A percentile compares a stretch with the other conserved stretches of the same genome.
Conservation (phyloP, 2,113 vertebrate genomes). For the Setophaga kirtlandii region DNA sequence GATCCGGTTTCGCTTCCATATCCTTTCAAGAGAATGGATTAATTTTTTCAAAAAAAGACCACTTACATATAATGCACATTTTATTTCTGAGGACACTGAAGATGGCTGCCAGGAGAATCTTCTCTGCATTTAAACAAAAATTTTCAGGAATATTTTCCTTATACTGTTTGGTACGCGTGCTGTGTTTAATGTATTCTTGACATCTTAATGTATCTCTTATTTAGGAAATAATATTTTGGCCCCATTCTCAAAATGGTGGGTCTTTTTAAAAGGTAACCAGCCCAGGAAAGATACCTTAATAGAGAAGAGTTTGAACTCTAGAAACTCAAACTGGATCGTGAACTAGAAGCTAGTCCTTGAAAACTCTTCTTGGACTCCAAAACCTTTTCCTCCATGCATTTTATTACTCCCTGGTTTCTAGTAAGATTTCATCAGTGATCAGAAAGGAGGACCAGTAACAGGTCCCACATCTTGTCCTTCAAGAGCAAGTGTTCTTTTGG, state of each 20-base stretch:
- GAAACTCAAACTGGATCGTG: background rate
- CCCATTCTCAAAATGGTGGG: background rate
- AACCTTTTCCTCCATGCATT: background rate
- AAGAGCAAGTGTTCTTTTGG: background rate
- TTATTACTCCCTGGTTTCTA: background rate
- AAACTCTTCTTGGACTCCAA: background rate
- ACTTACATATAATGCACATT: background rate
- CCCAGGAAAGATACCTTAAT: background rate
- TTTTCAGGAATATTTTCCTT: background rate
- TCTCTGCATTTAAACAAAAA: background rate
- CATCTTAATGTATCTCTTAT: background rate
- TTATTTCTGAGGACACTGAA: background rate
- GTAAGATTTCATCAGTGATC: background rate
- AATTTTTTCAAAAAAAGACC: background rate
- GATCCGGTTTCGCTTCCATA: background rate
- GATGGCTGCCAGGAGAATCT: background rate
- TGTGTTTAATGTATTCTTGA: background rate
- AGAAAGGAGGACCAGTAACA: background rate
- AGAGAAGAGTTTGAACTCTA: background rate
- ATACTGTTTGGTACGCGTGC: background rate
- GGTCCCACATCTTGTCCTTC: background rate
- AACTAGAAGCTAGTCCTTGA: background rate
- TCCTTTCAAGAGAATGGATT: background rate
- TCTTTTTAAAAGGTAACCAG: background rate
- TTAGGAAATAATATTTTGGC: background rate